These are phyloP conservation scores for Trichopoda pennipes DNA, from an alignment of 2,888 invertebrate species.

Conservation along the genomic window DNA sequence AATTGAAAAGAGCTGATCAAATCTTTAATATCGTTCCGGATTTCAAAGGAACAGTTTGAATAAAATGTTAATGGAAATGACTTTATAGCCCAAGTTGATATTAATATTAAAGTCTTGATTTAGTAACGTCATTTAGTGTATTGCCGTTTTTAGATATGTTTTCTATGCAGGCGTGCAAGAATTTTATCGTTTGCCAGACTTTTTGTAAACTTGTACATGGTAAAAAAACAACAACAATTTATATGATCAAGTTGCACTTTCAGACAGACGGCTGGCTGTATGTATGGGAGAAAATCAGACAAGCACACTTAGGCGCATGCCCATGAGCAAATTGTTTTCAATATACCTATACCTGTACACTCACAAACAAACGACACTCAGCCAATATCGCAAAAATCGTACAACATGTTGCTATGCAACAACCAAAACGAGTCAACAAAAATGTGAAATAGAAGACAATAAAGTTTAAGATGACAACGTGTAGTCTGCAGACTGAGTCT, in stretches of 20 bases:
- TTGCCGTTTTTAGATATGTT: constrained; percentile 11
- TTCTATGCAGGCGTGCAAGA: constrained; percentile 34
- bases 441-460: background rate
- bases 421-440: constrained; percentile 19
- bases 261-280: constrained; percentile 23
- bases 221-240: constrained; percentile 34
- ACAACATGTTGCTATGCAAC: constrained; percentile 5
- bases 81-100: constrained; percentile 2
- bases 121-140: constrained; percentile 15
- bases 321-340: constrained; percentile 4
- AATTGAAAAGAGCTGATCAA: no score
- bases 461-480: constrained; percentile 4
- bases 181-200: constrained; percentile 48
- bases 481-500: background rate
- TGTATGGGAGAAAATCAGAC: constrained; percentile 30
- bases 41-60: background rate
- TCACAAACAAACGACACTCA: background rate
- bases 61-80: background rate
- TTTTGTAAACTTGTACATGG: constrained; percentile 14
- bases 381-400: constrained; percentile 34
- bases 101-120: constrained; percentile 19
- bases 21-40: no score
- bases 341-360: background rate
- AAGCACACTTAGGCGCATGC: background rate
- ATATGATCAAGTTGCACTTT: constrained; percentile 50